phyloP scores from a whole-genome alignment of 2,797 vertebrate species.

The Nannoperca obscura region DNA sequence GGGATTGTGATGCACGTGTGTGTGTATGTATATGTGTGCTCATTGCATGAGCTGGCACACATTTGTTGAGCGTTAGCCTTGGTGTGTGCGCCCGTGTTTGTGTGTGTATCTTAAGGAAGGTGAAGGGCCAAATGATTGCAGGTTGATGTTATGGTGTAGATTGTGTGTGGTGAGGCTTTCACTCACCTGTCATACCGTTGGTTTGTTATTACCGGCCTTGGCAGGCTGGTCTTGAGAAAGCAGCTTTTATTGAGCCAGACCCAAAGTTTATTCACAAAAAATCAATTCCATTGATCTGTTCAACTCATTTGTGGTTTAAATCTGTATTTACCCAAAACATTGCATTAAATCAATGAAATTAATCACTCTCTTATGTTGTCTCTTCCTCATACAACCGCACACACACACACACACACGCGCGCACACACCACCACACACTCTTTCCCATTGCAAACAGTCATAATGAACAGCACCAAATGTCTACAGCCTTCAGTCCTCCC shows the following conservation, averaged over 20 bases:
- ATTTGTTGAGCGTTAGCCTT: conserved; percentile 15
- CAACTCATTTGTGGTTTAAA: conserved; percentile 74
- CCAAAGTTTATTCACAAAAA: conserved; percentile 76
- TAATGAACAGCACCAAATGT: conserved; percentile 71
- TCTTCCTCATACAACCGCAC: conserved; percentile 46
- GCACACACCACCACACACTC: conserved; percentile 58
- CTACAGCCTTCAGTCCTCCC: conserved; percentile 72
- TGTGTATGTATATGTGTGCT: conserved; percentile 21
- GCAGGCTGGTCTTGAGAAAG: conserved; percentile 65
- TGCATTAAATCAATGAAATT: conserved; percentile 80
- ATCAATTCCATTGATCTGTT: conserved; percentile 75
- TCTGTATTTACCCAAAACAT: conserved; percentile 81
- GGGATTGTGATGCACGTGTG: conserved; percentile 31
- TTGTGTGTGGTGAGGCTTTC: conserved; percentile 50
- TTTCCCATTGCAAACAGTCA: conserved; percentile 84
- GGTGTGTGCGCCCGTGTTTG: background rate
- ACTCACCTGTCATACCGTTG: conserved; percentile 57
- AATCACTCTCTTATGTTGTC: conserved; percentile 70
- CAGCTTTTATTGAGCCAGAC: conserved; percentile 62
- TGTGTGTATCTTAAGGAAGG: conserved; percentile 22
- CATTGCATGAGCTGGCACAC: conserved; percentile 22
- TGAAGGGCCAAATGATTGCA: conserved; percentile 35
- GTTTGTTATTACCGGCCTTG: conserved; percentile 71
- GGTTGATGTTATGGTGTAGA: conserved; percentile 37
- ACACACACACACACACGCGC: conserved; percentile 34